Evolutionary conservation across 2,113 vertebrate genomes (phyloP).

Genomic region (Ursus arctos): DNA sequence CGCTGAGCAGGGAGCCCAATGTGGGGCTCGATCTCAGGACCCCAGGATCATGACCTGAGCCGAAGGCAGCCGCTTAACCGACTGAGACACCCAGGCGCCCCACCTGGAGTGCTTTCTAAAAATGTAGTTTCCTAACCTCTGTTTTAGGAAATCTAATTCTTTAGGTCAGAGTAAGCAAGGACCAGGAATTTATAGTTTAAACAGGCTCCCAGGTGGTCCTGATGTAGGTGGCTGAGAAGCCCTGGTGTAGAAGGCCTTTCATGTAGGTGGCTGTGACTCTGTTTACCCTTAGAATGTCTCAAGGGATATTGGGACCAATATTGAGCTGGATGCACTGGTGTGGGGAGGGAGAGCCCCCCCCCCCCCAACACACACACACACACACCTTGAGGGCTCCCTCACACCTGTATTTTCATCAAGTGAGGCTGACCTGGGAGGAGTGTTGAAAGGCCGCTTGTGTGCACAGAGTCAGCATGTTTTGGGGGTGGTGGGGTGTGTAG

Average conservation of each 20-base stretch:
- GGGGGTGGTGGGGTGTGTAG: background rate
- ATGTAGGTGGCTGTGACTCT: background rate
- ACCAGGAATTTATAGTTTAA: slow-evolving; percentile 25
- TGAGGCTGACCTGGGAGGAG: background rate
- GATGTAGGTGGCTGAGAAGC: background rate
- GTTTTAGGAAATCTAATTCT: slow-evolving; percentile 33
- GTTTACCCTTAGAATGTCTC: background rate
- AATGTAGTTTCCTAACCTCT: background rate
- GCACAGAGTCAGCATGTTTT: background rate
- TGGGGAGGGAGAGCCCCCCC: background rate
- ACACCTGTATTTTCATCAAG: background rate
- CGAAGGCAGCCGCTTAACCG: too few relatives aligned
- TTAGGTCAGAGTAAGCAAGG: background rate
- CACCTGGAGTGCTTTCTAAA: background rate
- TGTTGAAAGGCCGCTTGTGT: background rate
- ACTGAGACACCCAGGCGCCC: too few relatives aligned
- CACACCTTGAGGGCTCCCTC: background rate
- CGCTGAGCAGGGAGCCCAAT: background rate
- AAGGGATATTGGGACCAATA: background rate
- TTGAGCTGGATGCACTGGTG: background rate
- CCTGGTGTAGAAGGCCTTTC: background rate
- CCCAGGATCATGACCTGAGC: background rate
- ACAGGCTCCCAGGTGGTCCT: background rate
- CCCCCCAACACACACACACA: too few relatives aligned
- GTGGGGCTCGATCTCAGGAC: background rate